Evolutionary conservation across 1,140 invertebrate genomes (phyloP).

Genomic region (Globodera rostochiensis): DNA sequence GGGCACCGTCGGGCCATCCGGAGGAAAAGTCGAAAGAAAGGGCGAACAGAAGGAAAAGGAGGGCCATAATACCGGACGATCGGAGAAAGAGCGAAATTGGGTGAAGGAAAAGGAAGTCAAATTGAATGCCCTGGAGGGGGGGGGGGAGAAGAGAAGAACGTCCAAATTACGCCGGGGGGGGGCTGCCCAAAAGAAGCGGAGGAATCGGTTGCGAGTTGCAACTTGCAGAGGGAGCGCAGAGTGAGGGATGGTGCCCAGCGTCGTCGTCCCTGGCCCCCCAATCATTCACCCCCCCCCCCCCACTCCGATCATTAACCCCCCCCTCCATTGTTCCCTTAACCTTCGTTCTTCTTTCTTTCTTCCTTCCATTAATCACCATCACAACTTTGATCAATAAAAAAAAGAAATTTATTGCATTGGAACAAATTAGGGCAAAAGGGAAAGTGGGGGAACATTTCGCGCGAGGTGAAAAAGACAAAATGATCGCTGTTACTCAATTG

Average conservation of each 20-base stretch:
- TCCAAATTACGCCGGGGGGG: too few species aligned
- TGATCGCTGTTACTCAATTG: not conserved
- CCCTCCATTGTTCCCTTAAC: not conserved
- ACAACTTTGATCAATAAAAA: not conserved
- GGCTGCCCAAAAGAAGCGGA: not conserved
- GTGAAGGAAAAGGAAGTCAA: not conserved
- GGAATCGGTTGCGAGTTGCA: not conserved
- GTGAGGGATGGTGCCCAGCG: not conserved
- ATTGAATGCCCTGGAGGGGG: too few species aligned
- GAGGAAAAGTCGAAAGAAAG: not conserved
- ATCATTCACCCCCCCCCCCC: not conserved
- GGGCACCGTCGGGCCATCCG: slow-evolving; percentile 62
- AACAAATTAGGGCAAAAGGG: not conserved
- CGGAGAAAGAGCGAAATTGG: not conserved
- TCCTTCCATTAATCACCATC: not conserved
- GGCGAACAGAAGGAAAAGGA: not conserved
- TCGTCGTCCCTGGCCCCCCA: too few species aligned
- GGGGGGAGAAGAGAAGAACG: not conserved
- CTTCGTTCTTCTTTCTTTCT: not conserved
- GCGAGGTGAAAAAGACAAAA: not conserved
- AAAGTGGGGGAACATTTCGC: not conserved
- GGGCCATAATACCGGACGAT: not conserved
- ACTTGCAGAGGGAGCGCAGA: not conserved
- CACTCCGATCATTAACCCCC: not conserved
- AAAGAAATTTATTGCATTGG: not conserved